Evolutionary conservation across 1,140 invertebrate genomes (phyloP).

Genomic region (Proctacanthus coquilletti): DNA sequence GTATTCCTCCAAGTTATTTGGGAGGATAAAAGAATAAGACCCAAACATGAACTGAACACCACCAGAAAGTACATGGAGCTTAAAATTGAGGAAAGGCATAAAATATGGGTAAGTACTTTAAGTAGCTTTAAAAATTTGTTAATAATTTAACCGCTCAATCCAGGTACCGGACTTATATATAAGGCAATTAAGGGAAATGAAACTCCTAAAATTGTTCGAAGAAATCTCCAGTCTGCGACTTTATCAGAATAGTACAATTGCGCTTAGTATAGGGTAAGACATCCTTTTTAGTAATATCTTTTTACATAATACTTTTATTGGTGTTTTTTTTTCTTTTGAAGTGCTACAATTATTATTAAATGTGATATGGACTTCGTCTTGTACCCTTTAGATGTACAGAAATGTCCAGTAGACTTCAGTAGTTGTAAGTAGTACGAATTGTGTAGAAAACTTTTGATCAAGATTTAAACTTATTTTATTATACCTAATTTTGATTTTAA

Average conservation of each 20-base stretch:
- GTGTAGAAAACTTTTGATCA: no score
- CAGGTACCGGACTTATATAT: slow-evolving; percentile 42
- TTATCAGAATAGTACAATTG: slow-evolving; percentile 38
- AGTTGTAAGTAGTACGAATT: slow-evolving; percentile 49
- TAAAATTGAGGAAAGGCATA: slow-evolving; percentile 7
- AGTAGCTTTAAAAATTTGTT: neutral
- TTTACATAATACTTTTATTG: slow-evolving; percentile 4
- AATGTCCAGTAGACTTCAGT: slow-evolving; percentile 42
- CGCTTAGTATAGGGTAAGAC: slow-evolving; percentile 42
- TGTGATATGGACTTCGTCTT: slow-evolving; percentile 45
- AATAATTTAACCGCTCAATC: neutral
- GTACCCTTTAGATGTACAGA: slow-evolving; percentile 42
- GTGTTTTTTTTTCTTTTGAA: slow-evolving; percentile 19
- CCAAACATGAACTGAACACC: slow-evolving; percentile 1
- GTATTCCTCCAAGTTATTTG: slow-evolving; percentile 44
- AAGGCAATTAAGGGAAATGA: slow-evolving; percentile 39
- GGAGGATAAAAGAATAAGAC: slow-evolving; percentile 34
- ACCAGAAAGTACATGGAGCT: slow-evolving; percentile 6
- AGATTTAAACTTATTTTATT: neutral
- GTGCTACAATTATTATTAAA: slow-evolving; percentile 42
- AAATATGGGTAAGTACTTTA: slow-evolving; percentile 8
- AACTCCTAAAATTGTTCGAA: slow-evolving; percentile 37
- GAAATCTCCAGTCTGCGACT: slow-evolving; percentile 40
- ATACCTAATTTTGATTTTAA: slow-evolving; percentile 1
- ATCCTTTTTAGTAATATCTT: no score